These are phyloP conservation scores for Hetaerina americana DNA, from an alignment of 1,140 invertebrate species.

Conservation along the genomic window DNA sequence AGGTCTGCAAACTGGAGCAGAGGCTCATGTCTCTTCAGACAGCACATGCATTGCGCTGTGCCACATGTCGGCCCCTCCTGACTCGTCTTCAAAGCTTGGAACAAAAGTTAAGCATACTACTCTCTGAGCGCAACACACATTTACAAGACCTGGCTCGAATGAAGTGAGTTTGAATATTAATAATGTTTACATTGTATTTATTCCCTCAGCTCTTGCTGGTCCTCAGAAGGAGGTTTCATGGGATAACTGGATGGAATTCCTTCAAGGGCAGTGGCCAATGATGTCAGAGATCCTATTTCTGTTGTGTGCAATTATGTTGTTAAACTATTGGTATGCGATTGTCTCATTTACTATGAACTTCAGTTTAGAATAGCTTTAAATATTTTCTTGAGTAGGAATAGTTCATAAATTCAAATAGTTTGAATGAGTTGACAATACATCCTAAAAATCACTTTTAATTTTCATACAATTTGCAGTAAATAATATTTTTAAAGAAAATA, in stretches of 20 bases:
- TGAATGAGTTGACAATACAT: no score
- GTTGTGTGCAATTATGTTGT: no score
- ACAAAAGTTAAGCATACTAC: slow-evolving; percentile 35
- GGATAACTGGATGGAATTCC: slow-evolving; percentile 7
- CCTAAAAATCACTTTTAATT: no score
- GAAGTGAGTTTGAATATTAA: slow-evolving; percentile 55
- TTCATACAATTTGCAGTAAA: no score
- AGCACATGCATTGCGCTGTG: slow-evolving; percentile 47
- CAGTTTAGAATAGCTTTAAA: no score
- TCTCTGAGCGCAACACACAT: slow-evolving; percentile 48
- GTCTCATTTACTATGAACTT: no score
- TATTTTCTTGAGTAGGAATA: no score
- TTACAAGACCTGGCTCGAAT: slow-evolving; percentile 61
- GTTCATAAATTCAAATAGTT: no score
- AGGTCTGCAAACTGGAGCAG: slow-evolving; percentile 61
- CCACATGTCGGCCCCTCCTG: slow-evolving; percentile 46
- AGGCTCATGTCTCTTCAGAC: slow-evolving; percentile 51
- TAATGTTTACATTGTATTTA: neutral
- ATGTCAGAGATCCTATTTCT: no score
- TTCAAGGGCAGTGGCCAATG: slow-evolving; percentile 17
- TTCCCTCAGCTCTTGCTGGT: slow-evolving; percentile 7
- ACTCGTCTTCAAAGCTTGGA: slow-evolving; percentile 43
- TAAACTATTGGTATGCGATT: no score
- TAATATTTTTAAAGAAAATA: no score
- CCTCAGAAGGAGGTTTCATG: slow-evolving; percentile 3